Percentiles rank a stretch among this genome's conserved stretches.
Conservation (phyloP, 2,113 vertebrate genomes). For the Todiramphus chloris region DNA sequence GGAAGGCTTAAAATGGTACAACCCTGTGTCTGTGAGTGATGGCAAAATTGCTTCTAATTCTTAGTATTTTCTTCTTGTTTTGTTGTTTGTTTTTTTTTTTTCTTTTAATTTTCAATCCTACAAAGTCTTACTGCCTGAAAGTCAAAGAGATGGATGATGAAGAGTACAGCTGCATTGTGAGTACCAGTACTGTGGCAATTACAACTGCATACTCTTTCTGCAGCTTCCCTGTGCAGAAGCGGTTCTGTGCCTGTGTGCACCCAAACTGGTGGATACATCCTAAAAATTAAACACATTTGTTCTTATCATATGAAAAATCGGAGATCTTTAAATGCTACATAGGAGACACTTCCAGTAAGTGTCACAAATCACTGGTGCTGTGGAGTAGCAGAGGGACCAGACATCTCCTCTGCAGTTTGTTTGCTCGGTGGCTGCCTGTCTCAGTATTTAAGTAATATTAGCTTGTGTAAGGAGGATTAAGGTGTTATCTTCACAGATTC, state of each 20-base stretch:
- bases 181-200: constrained; percentile 47
- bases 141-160: constrained; percentile 99
- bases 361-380: background rate
- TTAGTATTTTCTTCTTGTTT: background rate
- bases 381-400: background rate
- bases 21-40: background rate
- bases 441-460: background rate
- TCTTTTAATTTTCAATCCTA: background rate
- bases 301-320: background rate
- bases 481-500: constrained; percentile 37
- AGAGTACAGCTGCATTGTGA: constrained; percentile 97
- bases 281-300: background rate
- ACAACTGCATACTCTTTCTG: background rate
- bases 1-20: background rate
- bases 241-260: background rate
- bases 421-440: background rate
- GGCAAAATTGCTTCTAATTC: background rate
- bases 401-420: background rate
- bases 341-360: background rate
- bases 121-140: constrained; percentile 96
- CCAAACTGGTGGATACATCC: background rate
- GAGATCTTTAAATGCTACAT: background rate
- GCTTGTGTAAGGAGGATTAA: constrained; percentile 47
- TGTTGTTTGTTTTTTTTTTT: background rate
- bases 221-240: background rate